These are phyloP conservation scores for Myotis vivesi DNA, from an alignment of 2,797 vertebrate species.

Conservation along the genomic window DNA sequence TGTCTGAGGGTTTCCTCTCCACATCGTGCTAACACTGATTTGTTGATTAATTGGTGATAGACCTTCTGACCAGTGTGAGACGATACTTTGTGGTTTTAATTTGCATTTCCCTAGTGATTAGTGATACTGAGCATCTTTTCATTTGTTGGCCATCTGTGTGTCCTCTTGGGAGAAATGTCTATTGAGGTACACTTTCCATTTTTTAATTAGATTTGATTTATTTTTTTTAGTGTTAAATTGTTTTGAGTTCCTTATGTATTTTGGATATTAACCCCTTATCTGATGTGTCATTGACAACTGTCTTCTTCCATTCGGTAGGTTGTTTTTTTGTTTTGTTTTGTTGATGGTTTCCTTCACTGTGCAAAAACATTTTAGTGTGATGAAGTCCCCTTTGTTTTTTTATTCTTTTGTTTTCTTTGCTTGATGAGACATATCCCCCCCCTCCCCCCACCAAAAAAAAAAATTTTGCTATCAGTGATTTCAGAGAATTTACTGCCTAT, in stretches of 20 bases:
- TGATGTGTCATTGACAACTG: neutral
- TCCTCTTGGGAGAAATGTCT: neutral
- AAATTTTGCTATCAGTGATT: neutral
- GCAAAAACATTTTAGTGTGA: neutral
- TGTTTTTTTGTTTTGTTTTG: neutral
- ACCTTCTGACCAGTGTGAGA: neutral
- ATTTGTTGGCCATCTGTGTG: neutral
- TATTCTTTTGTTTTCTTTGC: neutral
- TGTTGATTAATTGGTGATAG: neutral
- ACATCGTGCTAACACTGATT: neutral
- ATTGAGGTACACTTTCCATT: neutral
- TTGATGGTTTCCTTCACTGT: neutral
- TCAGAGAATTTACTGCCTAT: neutral
- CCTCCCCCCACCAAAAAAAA: neutral
- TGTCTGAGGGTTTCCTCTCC: neutral
- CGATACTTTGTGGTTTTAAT: neutral
- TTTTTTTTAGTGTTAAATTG: neutral
- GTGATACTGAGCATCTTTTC: neutral
- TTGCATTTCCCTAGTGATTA: neutral
- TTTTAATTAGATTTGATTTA: neutral
- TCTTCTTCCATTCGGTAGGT: neutral
- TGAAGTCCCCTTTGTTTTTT: neutral
- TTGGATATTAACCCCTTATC: neutral
- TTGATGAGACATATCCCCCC: neutral
- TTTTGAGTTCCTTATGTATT: neutral